These are phyloP conservation scores for Zapus hudsonius DNA, from an alignment of 2,113 vertebrate species.

Conservation along the genomic window DNA sequence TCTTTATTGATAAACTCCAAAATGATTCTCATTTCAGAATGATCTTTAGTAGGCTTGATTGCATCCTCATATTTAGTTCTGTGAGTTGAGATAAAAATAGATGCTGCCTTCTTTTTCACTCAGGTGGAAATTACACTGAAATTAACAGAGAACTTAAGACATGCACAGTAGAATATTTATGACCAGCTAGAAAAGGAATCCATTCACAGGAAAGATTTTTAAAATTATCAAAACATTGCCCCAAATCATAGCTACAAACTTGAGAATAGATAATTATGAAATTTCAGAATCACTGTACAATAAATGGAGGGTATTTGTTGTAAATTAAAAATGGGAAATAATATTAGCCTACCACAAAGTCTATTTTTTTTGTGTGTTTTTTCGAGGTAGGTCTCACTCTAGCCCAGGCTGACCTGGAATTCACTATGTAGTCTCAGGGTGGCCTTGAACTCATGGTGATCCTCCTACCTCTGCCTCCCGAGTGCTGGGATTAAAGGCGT, in stretches of 20 bases:
- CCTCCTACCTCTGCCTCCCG: no score
- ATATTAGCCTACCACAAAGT: not conserved
- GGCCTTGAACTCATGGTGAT: no score
- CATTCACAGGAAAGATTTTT: not conserved
- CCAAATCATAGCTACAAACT: not conserved
- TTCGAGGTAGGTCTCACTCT: no score
- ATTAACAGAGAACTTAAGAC: not conserved
- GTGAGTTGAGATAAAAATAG: not conserved
- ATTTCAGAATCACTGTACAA: not conserved
- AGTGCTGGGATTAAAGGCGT: no score
- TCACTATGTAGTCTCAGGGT: no score
- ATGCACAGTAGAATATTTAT: not conserved
- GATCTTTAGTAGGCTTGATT: not conserved
- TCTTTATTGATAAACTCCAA: constrained; percentile 15
- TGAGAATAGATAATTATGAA: not conserved
- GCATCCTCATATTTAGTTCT: not conserved
- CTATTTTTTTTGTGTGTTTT: no score
- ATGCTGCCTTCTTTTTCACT: not conserved
- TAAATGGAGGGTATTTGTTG: not conserved
- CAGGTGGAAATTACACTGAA: not conserved
- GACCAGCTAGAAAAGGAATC: not conserved
- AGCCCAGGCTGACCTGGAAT: no score
- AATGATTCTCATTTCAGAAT: not conserved
- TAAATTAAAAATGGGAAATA: not conserved
- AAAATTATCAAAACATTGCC: not conserved